These are phyloP conservation scores for Arctocebus calabarensis DNA, from an alignment of 2,797 vertebrate genomes.

Conservation along the genomic window DNA sequence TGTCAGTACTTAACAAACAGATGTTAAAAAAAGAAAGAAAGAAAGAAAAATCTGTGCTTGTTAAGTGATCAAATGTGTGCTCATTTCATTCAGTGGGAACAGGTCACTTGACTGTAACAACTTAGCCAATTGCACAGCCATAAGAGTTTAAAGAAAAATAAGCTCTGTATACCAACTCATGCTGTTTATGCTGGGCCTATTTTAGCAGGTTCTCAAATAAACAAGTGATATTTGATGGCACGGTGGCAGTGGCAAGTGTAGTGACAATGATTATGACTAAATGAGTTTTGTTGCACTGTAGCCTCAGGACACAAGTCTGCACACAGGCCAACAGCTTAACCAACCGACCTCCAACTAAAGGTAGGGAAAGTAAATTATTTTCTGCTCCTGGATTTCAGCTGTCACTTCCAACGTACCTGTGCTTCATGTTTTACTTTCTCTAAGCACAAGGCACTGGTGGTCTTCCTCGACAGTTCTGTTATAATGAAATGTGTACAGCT, in stretches of 20 bases:
- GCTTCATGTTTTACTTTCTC: not conserved
- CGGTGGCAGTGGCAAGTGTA: not conserved
- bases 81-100: not conserved
- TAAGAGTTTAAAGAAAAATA: not conserved
- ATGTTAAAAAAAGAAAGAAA: not conserved
- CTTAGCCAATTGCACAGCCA: not conserved
- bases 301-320: not conserved
- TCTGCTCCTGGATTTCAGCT: not conserved
- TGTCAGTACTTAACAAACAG: not conserved
- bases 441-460: not conserved
- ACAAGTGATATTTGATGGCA: not conserved
- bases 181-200: accelerated
- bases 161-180: not conserved
- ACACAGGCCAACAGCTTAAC: not conserved
- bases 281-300: not conserved
- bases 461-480: not conserved
- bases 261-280: no score
- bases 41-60: not conserved
- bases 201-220: not conserved
- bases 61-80: not conserved
- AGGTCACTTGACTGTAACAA: not conserved
- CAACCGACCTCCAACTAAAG: not conserved
- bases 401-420: not conserved
- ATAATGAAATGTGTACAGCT: not conserved
- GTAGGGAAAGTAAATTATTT: not conserved